Conservation (phyloP, 2,888 invertebrate genomes). For the Eupithecia centaureata region DNA sequence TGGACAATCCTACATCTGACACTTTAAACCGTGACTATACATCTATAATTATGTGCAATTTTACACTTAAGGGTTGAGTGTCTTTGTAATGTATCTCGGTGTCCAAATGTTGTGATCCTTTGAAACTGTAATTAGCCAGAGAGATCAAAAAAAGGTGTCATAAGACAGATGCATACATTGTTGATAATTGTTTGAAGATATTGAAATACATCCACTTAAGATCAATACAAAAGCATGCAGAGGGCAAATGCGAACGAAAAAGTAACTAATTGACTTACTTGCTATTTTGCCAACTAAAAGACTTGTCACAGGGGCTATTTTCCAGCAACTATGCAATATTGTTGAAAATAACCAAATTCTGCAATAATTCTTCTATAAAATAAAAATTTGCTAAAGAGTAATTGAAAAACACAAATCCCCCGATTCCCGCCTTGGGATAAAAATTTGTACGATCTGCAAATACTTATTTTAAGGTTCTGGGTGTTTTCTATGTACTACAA, state of each 20-base stretch:
- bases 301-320: background rate
- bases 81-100: conserved; percentile 48
- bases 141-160: conserved; percentile 47
- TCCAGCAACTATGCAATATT: background rate
- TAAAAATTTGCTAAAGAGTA: no score
- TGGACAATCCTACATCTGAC: conserved; percentile 80
- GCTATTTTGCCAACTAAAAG: no score
- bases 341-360: no score
- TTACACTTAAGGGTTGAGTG: conserved; percentile 66
- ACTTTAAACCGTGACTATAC: conserved; percentile 74
- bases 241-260: background rate
- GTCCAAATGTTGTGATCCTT: conserved; percentile 59
- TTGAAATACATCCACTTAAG: background rate
- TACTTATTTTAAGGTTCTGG: no score
- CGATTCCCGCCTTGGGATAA: no score
- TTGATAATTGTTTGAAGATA: background rate
- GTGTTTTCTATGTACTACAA: no score
- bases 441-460: no score
- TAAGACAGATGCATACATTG: conserved; percentile 44
- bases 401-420: no score
- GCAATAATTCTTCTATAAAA: no score
- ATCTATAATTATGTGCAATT: conserved; percentile 76
- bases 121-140: conserved; percentile 43
- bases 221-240: background rate
- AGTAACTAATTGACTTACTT: background rate